Evolutionary conservation across 2,888 invertebrate species (phyloP).

Genomic region (Metallyticus violacea): DNA sequence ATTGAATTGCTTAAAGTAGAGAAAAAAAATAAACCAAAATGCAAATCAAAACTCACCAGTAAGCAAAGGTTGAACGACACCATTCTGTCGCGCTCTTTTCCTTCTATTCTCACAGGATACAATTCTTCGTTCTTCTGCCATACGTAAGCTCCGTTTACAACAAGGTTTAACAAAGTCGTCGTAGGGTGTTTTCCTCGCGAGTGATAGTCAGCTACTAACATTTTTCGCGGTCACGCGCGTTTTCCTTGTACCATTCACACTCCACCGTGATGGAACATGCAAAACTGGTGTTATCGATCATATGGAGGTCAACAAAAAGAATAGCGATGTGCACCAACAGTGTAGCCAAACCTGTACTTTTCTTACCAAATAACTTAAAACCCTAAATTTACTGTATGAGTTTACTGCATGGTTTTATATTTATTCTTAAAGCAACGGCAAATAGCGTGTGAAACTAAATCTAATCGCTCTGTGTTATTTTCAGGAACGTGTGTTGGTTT

Average conservation of each 20-base stretch:
- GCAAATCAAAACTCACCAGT: constrained; percentile 60
- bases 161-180: not conserved
- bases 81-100: constrained; percentile 64
- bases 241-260: constrained; percentile 1
- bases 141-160: not conserved
- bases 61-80: constrained; percentile 84
- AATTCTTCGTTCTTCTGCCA: not conserved
- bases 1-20: no score
- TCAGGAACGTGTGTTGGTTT: not conserved
- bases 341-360: not conserved
- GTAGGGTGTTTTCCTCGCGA: not conserved
- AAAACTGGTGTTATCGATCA: not conserved
- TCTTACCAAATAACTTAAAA: not conserved
- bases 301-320: constrained; percentile 26
- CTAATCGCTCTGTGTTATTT: no score
- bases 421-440: no score
- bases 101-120: not conserved
- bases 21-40: not conserved
- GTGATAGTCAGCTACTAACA: constrained; percentile 20
- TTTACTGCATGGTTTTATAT: no score
- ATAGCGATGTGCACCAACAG: not conserved
- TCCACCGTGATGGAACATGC: not conserved
- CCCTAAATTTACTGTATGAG: no score
- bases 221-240: constrained; percentile 15
- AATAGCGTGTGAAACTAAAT: no score